Evolutionary conservation across 1,140 invertebrate species (phyloP).

Genomic region (Whitmania pigra): DNA sequence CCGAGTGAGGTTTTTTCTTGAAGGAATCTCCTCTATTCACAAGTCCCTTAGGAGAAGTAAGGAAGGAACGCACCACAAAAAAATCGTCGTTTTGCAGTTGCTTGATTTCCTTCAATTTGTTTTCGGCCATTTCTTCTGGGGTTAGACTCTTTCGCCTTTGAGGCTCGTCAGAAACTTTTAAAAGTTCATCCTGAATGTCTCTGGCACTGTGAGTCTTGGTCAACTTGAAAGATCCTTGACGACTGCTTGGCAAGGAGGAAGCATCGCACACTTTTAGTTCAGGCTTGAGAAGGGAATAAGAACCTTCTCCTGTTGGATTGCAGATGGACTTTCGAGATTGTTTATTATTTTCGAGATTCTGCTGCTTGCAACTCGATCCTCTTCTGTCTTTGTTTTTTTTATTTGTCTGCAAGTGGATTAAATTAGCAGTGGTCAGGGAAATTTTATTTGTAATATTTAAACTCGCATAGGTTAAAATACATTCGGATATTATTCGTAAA

Average conservation of each 20-base stretch:
- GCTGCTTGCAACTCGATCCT: neutral
- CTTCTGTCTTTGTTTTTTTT: slow-evolving; percentile 5
- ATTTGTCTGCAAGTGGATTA: neutral
- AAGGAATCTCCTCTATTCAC: slow-evolving; percentile 25
- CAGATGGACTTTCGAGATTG: slow-evolving; percentile 5
- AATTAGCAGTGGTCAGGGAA: too few relatives aligned
- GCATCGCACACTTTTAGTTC: neutral
- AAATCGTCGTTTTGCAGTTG: slow-evolving; percentile 18
- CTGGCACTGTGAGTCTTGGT: neutral
- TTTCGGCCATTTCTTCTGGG: slow-evolving; percentile 18
- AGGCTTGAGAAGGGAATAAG: neutral
- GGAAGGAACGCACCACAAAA: slow-evolving; percentile 23
- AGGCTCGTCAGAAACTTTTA: neutral
- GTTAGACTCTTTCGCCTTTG: neutral
- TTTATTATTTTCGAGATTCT: neutral
- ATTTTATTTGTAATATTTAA: too few relatives aligned
- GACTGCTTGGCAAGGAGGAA: neutral
- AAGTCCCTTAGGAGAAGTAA: slow-evolving; percentile 25
- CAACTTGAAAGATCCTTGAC: neutral
- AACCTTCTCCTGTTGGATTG: neutral
- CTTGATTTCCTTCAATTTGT: slow-evolving; percentile 20
- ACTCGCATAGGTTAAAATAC: too few relatives aligned
- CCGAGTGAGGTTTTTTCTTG: slow-evolving; percentile 18
- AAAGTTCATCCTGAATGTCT: slow-evolving; percentile 3
- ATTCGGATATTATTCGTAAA: too few relatives aligned